These are phyloP conservation scores for Thunnus maccoyii DNA, from an alignment of 2,113 vertebrate species.

Conservation along the genomic window DNA sequence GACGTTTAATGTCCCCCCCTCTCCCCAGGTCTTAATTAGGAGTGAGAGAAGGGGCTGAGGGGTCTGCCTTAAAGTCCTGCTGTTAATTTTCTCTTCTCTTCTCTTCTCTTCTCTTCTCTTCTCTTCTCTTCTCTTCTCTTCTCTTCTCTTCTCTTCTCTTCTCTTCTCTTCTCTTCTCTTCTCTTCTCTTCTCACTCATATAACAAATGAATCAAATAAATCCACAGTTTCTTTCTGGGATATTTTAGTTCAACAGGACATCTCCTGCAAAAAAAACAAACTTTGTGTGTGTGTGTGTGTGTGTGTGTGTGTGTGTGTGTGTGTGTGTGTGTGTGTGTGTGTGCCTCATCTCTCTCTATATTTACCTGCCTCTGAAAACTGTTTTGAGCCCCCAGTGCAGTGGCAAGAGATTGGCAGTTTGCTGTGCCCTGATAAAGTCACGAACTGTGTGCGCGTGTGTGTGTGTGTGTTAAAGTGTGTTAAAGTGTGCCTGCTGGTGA, in stretches of 20 bases:
- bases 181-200: background rate
- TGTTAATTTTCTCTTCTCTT: conserved; percentile 31
- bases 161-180: background rate
- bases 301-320: conserved; percentile 16
- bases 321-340: background rate
- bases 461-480: conserved; percentile 29
- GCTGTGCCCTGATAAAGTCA: conserved; percentile 69
- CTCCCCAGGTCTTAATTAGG: conserved; percentile 70
- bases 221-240: conserved; percentile 15
- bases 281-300: background rate
- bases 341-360: conserved; percentile 22
- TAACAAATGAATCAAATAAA: conserved; percentile 27
- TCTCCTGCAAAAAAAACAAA: no score
- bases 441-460: conserved; percentile 42
- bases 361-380: conserved; percentile 59
- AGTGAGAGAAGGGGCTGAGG: conserved; percentile 43
- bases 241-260: conserved; percentile 5
- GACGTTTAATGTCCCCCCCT: conserved; percentile 46
- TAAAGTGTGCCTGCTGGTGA: conserved; percentile 45
- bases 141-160: background rate
- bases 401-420: conserved; percentile 72
- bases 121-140: background rate
- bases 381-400: conserved; percentile 55
- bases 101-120: no score
- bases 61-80: conserved; percentile 51